These are phyloP conservation scores for Panurus biarmicus DNA, from an alignment of 2,113 vertebrate genomes.

Conservation along the genomic window DNA sequence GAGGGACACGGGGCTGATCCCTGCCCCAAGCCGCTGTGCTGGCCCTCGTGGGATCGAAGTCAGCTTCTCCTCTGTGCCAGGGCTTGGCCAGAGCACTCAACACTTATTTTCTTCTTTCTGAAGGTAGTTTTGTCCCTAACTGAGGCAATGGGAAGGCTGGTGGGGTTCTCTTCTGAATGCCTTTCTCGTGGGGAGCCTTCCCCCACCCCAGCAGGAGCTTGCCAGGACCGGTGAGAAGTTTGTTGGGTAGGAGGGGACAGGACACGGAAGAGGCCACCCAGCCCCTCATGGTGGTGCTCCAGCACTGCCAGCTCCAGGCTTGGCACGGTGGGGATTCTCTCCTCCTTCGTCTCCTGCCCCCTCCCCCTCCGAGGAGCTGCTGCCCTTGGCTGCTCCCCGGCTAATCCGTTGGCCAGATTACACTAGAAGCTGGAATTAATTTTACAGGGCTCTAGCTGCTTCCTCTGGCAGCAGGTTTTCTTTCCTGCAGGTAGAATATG, in stretches of 20 bases:
- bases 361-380: neutral
- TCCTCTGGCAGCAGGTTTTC: neutral
- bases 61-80: neutral
- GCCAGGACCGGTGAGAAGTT: rapidly evolving
- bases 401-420: constrained; percentile 30
- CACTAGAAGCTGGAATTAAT: constrained; percentile 41
- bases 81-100: neutral
- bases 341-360: neutral
- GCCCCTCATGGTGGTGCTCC: neutral
- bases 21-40: neutral
- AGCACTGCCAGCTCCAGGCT: neutral
- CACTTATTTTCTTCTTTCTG: neutral
- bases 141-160: neutral
- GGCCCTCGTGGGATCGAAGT: neutral
- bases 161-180: neutral
- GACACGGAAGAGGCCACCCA: neutral
- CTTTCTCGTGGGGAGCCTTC: neutral
- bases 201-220: neutral
- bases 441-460: neutral
- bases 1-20: neutral
- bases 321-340: rapidly evolving
- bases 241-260: neutral
- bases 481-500: neutral
- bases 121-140: neutral
- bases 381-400: neutral